Conservation (phyloP, 2,797 vertebrate species). For the Notolepis coatsorum region DNA sequence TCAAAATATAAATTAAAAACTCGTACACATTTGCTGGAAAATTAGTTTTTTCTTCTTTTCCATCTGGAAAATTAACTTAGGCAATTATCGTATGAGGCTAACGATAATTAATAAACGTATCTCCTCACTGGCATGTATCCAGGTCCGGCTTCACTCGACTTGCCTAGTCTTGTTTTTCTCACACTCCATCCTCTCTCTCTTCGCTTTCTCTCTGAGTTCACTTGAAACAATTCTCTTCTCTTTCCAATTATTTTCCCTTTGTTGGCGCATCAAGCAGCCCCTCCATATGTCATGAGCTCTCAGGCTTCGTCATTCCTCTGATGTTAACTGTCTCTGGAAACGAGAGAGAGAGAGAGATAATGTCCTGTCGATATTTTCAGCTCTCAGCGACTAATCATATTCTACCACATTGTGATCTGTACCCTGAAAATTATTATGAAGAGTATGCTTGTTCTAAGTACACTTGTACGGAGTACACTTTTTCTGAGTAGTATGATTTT, state of each 20-base stretch:
- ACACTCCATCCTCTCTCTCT: slow-evolving; percentile 14
- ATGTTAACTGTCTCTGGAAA: slow-evolving; percentile 36
- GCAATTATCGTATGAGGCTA: too few species aligned
- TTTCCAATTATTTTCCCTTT: slow-evolving; percentile 46
- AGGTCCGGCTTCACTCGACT: too few species aligned
- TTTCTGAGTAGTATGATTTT: background rate
- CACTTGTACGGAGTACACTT: background rate
- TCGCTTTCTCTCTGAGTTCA: slow-evolving; percentile 35
- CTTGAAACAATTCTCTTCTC: slow-evolving; percentile 45
- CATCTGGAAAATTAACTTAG: too few species aligned
- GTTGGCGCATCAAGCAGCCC: slow-evolving; percentile 46
- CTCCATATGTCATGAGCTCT: slow-evolving; percentile 61
- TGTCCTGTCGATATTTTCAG: slow-evolving; percentile 13
- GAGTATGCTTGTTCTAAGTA: background rate
- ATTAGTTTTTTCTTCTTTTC: too few species aligned
- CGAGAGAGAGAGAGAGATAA: slow-evolving; percentile 20
- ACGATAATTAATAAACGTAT: too few species aligned
- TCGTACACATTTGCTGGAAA: too few species aligned
- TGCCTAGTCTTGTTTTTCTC: slow-evolving; percentile 38
- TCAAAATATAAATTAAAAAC: too few species aligned
- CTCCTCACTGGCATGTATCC: too few species aligned
- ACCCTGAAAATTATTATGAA: background rate
- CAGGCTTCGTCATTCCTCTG: slow-evolving; percentile 48
- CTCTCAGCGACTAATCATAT: slow-evolving; percentile 16
- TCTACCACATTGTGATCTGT: slow-evolving; percentile 9